phyloP scores from a whole-genome alignment of 1,140 invertebrate genomes.

The Plectrocnemia conspersa region DNA sequence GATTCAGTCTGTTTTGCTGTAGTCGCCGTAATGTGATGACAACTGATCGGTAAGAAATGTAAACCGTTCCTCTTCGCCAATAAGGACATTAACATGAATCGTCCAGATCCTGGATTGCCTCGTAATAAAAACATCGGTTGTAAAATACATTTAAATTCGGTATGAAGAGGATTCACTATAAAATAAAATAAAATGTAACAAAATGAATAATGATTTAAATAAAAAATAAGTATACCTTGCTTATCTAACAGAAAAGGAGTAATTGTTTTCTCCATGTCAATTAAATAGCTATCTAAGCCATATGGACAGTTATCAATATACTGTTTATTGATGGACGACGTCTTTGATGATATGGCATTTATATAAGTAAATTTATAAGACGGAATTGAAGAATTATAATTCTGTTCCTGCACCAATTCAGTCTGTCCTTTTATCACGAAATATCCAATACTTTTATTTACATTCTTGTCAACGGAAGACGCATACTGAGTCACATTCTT shows the following conservation, averaged over 20 bases:
- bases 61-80: slow-evolving; percentile 47
- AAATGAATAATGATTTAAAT: slow-evolving; percentile 1
- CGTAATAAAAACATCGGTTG: slow-evolving; percentile 47
- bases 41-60: slow-evolving; percentile 41
- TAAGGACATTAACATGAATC: slow-evolving; percentile 41
- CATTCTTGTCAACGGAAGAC: neutral
- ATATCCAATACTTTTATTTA: slow-evolving; percentile 39
- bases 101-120: slow-evolving; percentile 43
- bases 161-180: slow-evolving; percentile 41
- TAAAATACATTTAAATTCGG: slow-evolving; percentile 41
- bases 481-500: neutral
- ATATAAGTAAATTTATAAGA: slow-evolving; percentile 38
- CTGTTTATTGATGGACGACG: slow-evolving; percentile 25
- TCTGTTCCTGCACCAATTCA: slow-evolving; percentile 45
- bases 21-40: slow-evolving; percentile 44
- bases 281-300: slow-evolving; percentile 44
- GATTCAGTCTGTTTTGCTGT: slow-evolving; percentile 51
- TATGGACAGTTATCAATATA: slow-evolving; percentile 40
- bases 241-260: slow-evolving; percentile 45
- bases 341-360: slow-evolving; percentile 18
- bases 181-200: slow-evolving; percentile 27
- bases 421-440: slow-evolving; percentile 48
- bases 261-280: slow-evolving; percentile 45
- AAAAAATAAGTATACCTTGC: slow-evolving; percentile 39
- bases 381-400: slow-evolving; percentile 43